Evolutionary conservation across 1,140 invertebrate genomes (phyloP), one percentile per base, ranked within the genome.

Genomic region (Chionoecetes opilio): DNA sequence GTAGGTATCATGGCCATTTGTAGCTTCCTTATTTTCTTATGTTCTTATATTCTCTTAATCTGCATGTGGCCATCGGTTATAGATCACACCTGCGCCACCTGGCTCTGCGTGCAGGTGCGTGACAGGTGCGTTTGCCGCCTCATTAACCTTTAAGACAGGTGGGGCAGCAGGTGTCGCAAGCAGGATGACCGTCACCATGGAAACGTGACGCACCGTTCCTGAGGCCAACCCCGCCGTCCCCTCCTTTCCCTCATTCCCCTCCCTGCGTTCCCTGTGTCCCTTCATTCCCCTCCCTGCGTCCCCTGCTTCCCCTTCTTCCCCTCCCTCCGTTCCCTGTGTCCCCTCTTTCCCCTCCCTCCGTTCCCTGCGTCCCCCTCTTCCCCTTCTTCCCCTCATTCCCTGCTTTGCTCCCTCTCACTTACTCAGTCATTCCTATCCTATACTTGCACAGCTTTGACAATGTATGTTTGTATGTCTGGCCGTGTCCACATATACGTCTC

Each of bases 101-200:
- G 8, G 46, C 21, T n/a, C 21, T 53, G 46, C 46, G 11, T 53
- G 46, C 46, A 53, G 46, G 46, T 53, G 46, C 21, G 21, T 53
- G 46, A 11, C 63, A 75, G 63, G 63, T 75, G 63, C n/a, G 63
- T 26, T 26, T n/a, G 63, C n/a, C n/a, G 63, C 63, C 21, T 75
- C 63, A 75, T 75, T 75, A 75, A 75, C 63, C 63, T 75, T 75
- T 75, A 75, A 63, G 53, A 63, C 53, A 63, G 63, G 63, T 75
- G 63, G 8, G 63, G 63, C n/a, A n/a, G 63, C 2, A n/a, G 63
- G 63, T 75, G 63, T 75, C 63, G 63, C 63, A 75, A 75, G 63
- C 41, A 46, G 41, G 63, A 75, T 75, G 63, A 75, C 63, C 63
- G 63, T 75, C 63, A n/a, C 63, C 63, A 75, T 75, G 63, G 63